A percentile compares a stretch with the other conserved stretches of the same genome.
These are phyloP conservation scores for Capitulum mitella DNA, from an alignment of 2,888 invertebrate species.

Conservation along the genomic window DNA sequence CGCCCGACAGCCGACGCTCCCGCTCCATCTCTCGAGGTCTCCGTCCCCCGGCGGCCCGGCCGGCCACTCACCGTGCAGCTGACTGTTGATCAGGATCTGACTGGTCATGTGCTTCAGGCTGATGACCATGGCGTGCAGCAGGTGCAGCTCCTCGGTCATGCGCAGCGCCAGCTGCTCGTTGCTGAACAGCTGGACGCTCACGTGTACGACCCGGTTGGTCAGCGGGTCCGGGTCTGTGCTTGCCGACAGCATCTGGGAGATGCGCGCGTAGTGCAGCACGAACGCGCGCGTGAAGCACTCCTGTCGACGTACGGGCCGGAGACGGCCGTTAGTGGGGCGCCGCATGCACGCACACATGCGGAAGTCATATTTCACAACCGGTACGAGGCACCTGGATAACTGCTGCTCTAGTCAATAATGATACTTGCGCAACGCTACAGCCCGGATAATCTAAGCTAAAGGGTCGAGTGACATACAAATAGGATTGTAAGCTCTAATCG, in stretches of 20 bases:
- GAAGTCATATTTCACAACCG: too few relatives aligned
- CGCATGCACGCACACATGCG: too few relatives aligned
- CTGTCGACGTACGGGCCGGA: constrained; percentile 44
- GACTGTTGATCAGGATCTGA: constrained; percentile 77
- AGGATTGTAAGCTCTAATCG: too few relatives aligned
- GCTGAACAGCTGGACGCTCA: constrained; percentile 91
- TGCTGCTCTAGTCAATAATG: too few relatives aligned
- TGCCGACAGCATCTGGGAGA: constrained; percentile 80
- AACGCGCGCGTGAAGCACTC: constrained; percentile 88
- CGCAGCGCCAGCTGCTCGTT: constrained; percentile 82
- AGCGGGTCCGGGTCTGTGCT: constrained; percentile 81
- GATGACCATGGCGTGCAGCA: constrained; percentile 87
- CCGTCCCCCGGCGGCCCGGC: background rate
- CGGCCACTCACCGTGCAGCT: constrained; percentile 61
- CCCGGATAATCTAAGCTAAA: too few relatives aligned
- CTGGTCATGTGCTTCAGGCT: constrained; percentile 89
- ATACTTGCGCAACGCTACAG: too few relatives aligned
- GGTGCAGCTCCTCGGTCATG: constrained; percentile 81
- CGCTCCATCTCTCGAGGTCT: too few relatives aligned
- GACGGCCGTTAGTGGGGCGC: background rate
- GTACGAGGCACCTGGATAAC: too few relatives aligned
- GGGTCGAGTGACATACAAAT: too few relatives aligned
- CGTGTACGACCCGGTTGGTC: constrained; percentile 93
- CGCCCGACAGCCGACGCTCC: too few relatives aligned
- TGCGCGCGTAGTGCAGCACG: constrained; percentile 91